phyloP scores from a whole-genome alignment of 1,140 invertebrate species.

The Drosophila takahashii region DNA sequence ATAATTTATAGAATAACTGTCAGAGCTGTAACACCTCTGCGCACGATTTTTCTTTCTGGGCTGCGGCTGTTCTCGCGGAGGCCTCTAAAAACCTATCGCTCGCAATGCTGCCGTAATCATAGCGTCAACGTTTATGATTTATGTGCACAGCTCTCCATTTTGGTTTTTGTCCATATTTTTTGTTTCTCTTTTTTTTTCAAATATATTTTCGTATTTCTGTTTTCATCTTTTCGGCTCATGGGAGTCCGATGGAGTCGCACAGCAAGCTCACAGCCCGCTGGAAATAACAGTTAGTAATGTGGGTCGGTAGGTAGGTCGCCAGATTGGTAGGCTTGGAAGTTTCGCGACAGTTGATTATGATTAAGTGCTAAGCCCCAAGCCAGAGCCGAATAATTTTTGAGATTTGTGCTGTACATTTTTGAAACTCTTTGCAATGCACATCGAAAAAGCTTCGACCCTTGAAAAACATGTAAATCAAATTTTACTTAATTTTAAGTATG shows the following conservation, averaged over 20 bases:
- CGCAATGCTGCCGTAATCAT: slow-evolving; percentile 69
- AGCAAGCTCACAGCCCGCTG: slow-evolving; percentile 19
- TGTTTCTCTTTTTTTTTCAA: slow-evolving; percentile 19
- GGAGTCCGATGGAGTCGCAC: slow-evolving; percentile 32
- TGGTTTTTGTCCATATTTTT: slow-evolving; percentile 56
- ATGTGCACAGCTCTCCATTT: slow-evolving; percentile 63
- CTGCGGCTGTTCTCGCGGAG: slow-evolving; percentile 47
- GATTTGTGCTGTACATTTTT: slow-evolving; percentile 60
- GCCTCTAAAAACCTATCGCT: slow-evolving; percentile 62
- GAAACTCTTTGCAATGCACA: slow-evolving; percentile 31
- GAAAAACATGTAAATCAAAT: too few relatives aligned
- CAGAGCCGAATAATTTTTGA: slow-evolving; percentile 59
- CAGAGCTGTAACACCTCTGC: slow-evolving; percentile 74
- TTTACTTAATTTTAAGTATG: too few relatives aligned
- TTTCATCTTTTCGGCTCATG: slow-evolving; percentile 55
- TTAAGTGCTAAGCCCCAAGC: slow-evolving; percentile 77
- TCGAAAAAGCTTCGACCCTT: background rate
- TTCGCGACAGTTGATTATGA: slow-evolving; percentile 83
- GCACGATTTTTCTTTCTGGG: slow-evolving; percentile 62
- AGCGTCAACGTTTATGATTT: slow-evolving; percentile 80
- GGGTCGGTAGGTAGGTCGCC: slow-evolving; percentile 50
- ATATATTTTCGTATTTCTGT: slow-evolving; percentile 26
- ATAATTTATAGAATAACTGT: slow-evolving; percentile 83
- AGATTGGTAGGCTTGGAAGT: slow-evolving; percentile 71
- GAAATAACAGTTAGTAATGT: slow-evolving; percentile 57